Evolutionary conservation across 2,113 vertebrate species (phyloP).

Genomic region (Lophotis ruficrista): DNA sequence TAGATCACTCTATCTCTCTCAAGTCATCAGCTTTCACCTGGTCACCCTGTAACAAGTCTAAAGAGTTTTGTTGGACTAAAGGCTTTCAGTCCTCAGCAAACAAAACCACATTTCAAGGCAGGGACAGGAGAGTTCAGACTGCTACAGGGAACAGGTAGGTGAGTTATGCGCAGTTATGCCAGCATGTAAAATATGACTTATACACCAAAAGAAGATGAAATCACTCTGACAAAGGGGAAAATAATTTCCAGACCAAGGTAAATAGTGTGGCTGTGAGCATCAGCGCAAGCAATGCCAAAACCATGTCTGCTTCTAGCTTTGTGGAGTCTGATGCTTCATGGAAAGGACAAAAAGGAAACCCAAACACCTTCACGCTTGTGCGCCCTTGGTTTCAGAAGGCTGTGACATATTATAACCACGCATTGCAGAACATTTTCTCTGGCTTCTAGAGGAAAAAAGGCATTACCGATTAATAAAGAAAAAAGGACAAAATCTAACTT

Average conservation of each 20-base stretch:
- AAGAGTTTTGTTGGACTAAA: not conserved
- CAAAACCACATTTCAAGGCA: not conserved
- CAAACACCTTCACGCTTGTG: not conserved
- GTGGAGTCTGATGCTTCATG: not conserved
- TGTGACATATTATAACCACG: rapidly evolving
- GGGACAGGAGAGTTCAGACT: not conserved
- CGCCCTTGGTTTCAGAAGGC: not conserved
- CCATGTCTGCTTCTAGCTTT: not conserved
- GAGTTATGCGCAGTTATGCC: no score
- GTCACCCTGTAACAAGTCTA: not conserved
- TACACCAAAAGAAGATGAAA: not conserved
- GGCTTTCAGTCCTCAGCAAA: not conserved
- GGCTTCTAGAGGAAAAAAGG: not conserved
- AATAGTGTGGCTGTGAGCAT: not conserved
- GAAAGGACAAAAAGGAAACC: not conserved
- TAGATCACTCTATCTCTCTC: not conserved
- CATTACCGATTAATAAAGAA: rapidly evolving
- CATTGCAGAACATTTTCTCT: not conserved
- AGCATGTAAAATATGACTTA: not conserved
- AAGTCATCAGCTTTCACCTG: not conserved
- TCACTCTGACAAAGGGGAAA: not conserved
- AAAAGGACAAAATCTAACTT: not conserved
- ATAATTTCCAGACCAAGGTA: not conserved
- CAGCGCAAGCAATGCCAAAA: no score
- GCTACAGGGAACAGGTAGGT: rapidly evolving